These are phyloP conservation scores for Adelognathus sp. DNA, from an alignment of 2,888 invertebrate genomes.

Conservation along the genomic window DNA sequence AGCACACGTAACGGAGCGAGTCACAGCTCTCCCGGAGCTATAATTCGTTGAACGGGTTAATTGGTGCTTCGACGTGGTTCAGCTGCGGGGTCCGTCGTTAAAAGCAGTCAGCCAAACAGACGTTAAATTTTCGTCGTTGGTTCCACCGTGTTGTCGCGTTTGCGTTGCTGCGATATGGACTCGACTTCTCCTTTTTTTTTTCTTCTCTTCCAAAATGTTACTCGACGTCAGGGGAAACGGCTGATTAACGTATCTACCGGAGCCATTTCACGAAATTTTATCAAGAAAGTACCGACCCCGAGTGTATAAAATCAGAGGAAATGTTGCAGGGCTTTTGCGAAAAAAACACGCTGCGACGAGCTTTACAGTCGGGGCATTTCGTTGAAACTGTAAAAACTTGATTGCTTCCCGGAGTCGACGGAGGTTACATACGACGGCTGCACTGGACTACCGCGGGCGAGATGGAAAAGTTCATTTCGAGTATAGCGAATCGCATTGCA, in stretches of 20 bases:
- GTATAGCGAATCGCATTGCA: background rate
- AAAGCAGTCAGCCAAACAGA: constrained; percentile 1
- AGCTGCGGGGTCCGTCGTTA: background rate
- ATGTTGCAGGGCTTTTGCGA: background rate
- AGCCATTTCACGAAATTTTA: background rate
- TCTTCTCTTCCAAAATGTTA: background rate
- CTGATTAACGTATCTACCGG: background rate
- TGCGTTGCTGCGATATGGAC: background rate
- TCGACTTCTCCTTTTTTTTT: too few species aligned
- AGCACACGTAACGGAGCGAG: background rate
- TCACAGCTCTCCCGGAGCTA: background rate
- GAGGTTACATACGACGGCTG: background rate
- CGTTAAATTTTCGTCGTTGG: background rate
- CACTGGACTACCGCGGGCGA: background rate
- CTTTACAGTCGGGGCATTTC: constrained; percentile 28
- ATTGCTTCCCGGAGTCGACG: constrained; percentile 43
- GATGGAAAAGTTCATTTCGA: constrained; percentile 3
- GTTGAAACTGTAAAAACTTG: constrained; percentile 57
- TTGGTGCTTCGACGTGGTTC: constrained; percentile 22
- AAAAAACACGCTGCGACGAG: background rate
- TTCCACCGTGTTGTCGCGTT: background rate
- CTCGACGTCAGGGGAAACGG: background rate
- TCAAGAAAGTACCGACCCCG: background rate
- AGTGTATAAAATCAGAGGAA: background rate
- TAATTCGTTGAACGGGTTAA: background rate